Evolutionary conservation across 2,888 invertebrate genomes (phyloP).

Genomic region (Tipula confusa): DNA sequence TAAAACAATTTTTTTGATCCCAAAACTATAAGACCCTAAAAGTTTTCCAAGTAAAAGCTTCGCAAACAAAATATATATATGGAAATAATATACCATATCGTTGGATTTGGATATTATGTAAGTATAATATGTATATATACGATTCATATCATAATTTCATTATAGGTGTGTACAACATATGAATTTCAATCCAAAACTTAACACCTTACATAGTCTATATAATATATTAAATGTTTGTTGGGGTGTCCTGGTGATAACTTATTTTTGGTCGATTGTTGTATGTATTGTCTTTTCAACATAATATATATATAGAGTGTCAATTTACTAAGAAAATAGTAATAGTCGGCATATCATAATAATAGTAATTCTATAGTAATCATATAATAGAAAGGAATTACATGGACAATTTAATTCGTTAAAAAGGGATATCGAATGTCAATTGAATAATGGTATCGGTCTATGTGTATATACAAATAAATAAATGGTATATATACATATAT

Average conservation of each 20-base stretch:
- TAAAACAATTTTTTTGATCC: too few relatives aligned
- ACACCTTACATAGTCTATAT: background rate
- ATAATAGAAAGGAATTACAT: conserved; percentile 7
- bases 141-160: background rate
- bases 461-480: background rate
- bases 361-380: background rate
- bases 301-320: background rate
- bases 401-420: conserved; percentile 31
- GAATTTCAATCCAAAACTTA: background rate
- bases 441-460: background rate
- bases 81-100: too few relatives aligned
- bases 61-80: too few relatives aligned
- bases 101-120: too few relatives aligned
- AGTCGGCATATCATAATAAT: background rate
- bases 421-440: conserved; percentile 27
- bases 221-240: too few relatives aligned
- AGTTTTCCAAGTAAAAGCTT: too few relatives aligned
- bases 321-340: background rate
- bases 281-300: background rate
- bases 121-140: too few relatives aligned
- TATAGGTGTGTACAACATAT: background rate
- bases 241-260: background rate
- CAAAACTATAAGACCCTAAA: too few relatives aligned
- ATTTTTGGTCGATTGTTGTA: background rate
- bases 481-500: background rate